phyloP scores from a whole-genome alignment of 2,888 invertebrate species.

The Melanophora roralis region DNA sequence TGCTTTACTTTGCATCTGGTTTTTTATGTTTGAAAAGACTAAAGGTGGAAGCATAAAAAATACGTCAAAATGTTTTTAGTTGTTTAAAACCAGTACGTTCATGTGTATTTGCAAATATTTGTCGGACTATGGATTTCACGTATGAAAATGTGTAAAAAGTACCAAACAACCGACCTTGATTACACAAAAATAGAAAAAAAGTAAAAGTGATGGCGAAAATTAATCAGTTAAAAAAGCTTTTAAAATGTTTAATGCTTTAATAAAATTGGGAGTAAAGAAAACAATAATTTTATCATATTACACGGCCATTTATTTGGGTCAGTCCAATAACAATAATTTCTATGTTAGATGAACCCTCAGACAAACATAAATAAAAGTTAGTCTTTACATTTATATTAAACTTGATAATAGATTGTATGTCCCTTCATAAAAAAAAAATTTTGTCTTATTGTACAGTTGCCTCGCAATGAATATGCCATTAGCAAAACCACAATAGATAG shows the following conservation, averaged over 20 bases:
- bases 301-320: background rate
- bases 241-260: background rate
- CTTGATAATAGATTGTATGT: too few relatives aligned
- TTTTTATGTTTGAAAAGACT: too few relatives aligned
- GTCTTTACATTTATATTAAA: too few relatives aligned
- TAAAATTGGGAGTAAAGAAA: background rate
- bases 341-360: background rate
- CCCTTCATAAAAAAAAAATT: too few relatives aligned
- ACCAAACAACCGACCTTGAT: background rate
- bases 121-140: too few relatives aligned
- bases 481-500: background rate
- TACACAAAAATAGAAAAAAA: background rate
- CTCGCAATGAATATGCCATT: too few relatives aligned
- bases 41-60: conserved; percentile 2
- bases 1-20: too few relatives aligned
- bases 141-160: background rate
- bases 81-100: background rate
- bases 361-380: too few relatives aligned
- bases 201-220: background rate
- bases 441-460: too few relatives aligned
- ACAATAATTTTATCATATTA: background rate
- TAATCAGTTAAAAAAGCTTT: background rate
- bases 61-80: background rate
- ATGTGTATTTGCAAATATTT: background rate
- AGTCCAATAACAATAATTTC: background rate